phyloP scores from a whole-genome alignment of 2,888 invertebrate species.

The Eupithecia pulchellata region DNA sequence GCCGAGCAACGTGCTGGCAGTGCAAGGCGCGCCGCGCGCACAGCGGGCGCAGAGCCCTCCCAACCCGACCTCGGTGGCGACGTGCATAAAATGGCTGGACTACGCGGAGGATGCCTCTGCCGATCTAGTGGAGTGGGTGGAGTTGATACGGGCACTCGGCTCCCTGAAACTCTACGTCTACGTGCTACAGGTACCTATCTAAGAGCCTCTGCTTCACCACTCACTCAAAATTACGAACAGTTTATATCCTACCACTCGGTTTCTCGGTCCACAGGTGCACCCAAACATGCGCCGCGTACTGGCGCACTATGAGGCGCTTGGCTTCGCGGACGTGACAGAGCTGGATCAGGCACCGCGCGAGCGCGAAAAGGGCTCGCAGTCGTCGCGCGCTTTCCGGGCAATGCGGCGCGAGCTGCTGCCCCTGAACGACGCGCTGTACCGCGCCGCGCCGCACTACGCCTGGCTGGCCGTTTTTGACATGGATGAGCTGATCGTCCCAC shows the following conservation, averaged over 20 bases:
- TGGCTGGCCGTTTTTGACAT: slow-evolving; percentile 36
- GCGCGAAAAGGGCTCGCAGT: background rate
- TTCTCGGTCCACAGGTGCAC: slow-evolving; percentile 27
- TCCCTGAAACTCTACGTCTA: slow-evolving; percentile 31
- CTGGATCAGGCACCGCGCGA: slow-evolving; percentile 36
- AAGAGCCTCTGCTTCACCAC: background rate
- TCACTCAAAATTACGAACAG: background rate
- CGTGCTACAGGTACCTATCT: slow-evolving; percentile 29
- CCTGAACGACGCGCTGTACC: slow-evolving; percentile 39
- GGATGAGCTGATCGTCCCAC: slow-evolving; percentile 38
- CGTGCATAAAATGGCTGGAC: slow-evolving; percentile 38
- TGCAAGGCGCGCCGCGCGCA: slow-evolving; percentile 26
- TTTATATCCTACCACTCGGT: background rate
- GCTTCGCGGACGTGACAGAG: slow-evolving; percentile 34
- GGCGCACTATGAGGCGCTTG: slow-evolving; percentile 23
- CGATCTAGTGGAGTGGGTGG: slow-evolving; percentile 37
- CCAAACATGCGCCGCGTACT: slow-evolving; percentile 31
- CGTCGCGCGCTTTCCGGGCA: slow-evolving; percentile 17
- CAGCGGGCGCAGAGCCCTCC: background rate
- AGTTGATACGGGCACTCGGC: slow-evolving; percentile 34
- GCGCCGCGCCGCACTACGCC: slow-evolving; percentile 21
- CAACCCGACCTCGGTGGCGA: slow-evolving; percentile 16
- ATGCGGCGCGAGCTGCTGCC: slow-evolving; percentile 34
- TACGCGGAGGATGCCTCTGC: slow-evolving; percentile 29
- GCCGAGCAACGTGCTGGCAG: slow-evolving; percentile 29